A percentile compares a stretch with the other conserved stretches of the same genome.
Conservation (phyloP, 2,888 invertebrate genomes). For the Cataglyphis livida region DNA sequence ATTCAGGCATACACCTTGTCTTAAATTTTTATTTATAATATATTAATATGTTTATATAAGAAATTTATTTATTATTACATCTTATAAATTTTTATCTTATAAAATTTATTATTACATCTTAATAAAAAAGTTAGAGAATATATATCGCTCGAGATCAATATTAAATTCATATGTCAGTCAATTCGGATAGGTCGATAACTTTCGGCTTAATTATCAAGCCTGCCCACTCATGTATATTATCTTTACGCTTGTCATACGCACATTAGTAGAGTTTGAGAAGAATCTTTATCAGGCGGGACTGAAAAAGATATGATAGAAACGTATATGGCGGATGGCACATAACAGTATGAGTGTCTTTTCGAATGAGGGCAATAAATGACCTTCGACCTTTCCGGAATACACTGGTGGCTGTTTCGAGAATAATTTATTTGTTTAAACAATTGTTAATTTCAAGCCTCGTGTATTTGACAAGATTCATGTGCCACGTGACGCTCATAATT, state of each 20-base stretch:
- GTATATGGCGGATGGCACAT: constrained; percentile 23
- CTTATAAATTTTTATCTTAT: background rate
- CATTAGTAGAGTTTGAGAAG: constrained; percentile 55
- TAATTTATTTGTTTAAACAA: constrained; percentile 18
- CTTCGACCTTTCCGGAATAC: constrained; percentile 70
- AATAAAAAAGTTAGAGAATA: constrained; percentile 23
- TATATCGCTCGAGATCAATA: constrained; percentile 56
- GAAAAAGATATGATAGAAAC: constrained; percentile 55
- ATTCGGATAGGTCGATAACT: constrained; percentile 65
- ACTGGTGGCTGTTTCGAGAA: constrained; percentile 55
- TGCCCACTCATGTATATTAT: constrained; percentile 55
- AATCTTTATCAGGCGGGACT: constrained; percentile 77
- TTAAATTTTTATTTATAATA: background rate
- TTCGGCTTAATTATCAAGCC: constrained; percentile 41
- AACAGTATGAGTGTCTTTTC: constrained; percentile 69
- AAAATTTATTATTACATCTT: background rate
- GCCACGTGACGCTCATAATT: background rate
- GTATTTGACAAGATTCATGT: background rate
- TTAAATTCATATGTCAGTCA: constrained; percentile 60
- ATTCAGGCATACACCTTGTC: background rate
- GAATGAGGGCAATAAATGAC: constrained; percentile 76
- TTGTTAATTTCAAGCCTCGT: background rate
- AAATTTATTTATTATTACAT: background rate
- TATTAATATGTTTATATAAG: background rate
- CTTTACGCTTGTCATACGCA: constrained; percentile 54